Evolutionary conservation across 2,888 invertebrate genomes (phyloP).

Genomic region (Tanypteryx hageni): DNA sequence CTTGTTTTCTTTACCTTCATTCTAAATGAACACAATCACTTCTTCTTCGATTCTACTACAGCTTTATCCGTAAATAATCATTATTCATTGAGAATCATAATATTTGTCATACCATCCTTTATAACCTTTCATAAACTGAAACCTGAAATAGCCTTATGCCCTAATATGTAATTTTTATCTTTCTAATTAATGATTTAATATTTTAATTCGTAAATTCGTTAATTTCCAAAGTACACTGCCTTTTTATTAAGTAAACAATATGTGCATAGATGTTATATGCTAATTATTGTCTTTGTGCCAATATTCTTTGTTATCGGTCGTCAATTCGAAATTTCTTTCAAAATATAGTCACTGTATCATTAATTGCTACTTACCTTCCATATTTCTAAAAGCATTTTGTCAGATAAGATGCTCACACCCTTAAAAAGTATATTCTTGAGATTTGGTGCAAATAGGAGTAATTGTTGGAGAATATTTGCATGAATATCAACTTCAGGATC

Average conservation of each 20-base stretch:
- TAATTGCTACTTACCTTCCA: constrained; percentile 70
- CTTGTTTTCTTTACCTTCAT: no score
- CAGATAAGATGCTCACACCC: constrained; percentile 70
- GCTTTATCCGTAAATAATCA: no score
- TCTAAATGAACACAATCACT: no score
- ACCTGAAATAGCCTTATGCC: no score
- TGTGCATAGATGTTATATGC: background rate
- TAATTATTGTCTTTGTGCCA: no score
- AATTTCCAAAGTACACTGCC: background rate
- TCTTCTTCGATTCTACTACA: no score
- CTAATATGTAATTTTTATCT: no score
- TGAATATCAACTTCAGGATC: constrained; percentile 70
- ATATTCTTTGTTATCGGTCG: no score
- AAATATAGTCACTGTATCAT: background rate
- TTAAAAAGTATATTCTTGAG: constrained; percentile 72
- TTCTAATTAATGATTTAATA: background rate
- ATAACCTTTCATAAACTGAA: no score
- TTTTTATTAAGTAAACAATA: background rate
- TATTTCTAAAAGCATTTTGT: constrained; percentile 70
- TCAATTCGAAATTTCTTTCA: background rate
- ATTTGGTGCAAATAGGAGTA: constrained; percentile 70
- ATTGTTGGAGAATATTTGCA: constrained; percentile 70
- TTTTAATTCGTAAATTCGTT: background rate
- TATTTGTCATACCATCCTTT: no score
- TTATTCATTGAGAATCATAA: no score